Conservation (phyloP, 1,140 invertebrate genomes). For the Musca domestica region DNA sequence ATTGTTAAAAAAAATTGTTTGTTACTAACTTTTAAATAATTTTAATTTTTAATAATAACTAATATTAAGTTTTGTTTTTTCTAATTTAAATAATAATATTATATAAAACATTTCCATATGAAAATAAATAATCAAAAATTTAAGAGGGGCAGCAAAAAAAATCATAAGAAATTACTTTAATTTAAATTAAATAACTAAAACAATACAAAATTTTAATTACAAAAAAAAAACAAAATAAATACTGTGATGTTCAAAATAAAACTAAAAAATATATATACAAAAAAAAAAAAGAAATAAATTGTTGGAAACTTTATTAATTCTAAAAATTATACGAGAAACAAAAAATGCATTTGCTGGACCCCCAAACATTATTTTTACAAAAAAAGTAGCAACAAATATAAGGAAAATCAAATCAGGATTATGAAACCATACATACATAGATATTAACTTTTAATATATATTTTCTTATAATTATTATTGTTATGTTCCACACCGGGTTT, state of each 20-base stretch:
- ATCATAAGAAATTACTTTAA: not conserved
- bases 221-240: constrained; percentile 3
- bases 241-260: constrained; percentile 17
- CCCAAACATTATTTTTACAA: not conserved
- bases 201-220: constrained; percentile 12
- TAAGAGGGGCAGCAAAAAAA: constrained; percentile 16
- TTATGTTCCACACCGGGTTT: not conserved
- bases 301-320: too few species aligned
- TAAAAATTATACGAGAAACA: not conserved
- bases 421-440: too few species aligned
- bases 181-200: not conserved
- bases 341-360: not conserved
- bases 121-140: not conserved
- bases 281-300: not conserved
- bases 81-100: not conserved
- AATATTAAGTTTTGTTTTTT: constrained; percentile 7
- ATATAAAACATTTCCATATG: not conserved
- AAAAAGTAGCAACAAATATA: too few species aligned
- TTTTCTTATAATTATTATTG: too few species aligned
- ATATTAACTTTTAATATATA: too few species aligned
- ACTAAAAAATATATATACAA: not conserved
- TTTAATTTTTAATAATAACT: constrained; percentile 8
- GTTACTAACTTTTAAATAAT: constrained; percentile 15
- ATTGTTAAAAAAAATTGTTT: constrained; percentile 3
- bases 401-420: too few species aligned